Base-by-base conservation (phyloP, 2,113 vertebrate species). In the Todiramphus chloris region DNA sequence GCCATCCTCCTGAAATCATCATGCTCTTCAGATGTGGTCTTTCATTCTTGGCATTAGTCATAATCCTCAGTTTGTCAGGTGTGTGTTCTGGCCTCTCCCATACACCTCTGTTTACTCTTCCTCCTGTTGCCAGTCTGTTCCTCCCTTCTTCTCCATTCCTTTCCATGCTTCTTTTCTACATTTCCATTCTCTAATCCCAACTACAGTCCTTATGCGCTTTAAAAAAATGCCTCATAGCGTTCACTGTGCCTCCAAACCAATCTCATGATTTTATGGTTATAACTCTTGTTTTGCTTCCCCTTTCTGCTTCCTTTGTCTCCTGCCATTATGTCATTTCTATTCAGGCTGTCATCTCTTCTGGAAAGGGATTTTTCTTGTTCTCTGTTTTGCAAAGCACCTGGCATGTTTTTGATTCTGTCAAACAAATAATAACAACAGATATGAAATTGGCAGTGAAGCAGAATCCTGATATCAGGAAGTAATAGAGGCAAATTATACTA, bases 161-260 rank as follows among this genome's bases (percentile, higher is more conserved):
- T 92, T 94, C 90, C 83, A 96, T 50, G 92, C 89, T 97, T 94
- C 92, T 92, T 96, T 96, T 96, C 96, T 94, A 96, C 76, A 96
- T 96, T 96, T 96, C 86, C 96, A 96, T 93, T 76, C 79, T 97
- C 96, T 96, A 96, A 90, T 94, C 92, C 90, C 94, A 94, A 96
- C 95, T 97, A 96, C 58, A 95, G 96, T 96, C 88, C 20, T 96
- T 96, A 96, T 46, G 87, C 16, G 70, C 55, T 94, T 96, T 95
- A 97, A 97, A 97, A 96, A 97, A 96, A 96, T 90, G 96, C 96
- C 92, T 96, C 96, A 96, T 96, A 96, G 94, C 93, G 95, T 93
- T 96, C 96, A 96, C 92, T 96, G 96, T 96, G 96, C 95, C 96
- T 97, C 96, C 95, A 97, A 95, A 96, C 95, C 96, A 96, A 97